phyloP scores from a whole-genome alignment of 2,888 invertebrate species.

The Rotaria magnacalcarata region DNA sequence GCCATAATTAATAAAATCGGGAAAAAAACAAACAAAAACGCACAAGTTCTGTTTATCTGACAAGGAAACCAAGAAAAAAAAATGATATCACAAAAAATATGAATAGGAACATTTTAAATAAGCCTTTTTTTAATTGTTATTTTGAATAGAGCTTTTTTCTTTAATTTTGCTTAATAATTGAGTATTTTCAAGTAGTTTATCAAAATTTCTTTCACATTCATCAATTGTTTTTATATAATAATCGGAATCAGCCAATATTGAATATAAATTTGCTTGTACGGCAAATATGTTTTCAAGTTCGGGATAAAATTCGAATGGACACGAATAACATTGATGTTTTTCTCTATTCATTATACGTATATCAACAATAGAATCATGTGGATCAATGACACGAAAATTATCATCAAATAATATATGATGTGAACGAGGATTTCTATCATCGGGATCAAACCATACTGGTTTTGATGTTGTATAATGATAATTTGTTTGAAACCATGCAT shows the following conservation, averaged over 20 bases:
- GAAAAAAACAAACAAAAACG: neutral
- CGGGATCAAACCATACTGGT: constrained; percentile 55
- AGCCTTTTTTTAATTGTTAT: neutral
- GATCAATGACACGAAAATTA: constrained; percentile 54
- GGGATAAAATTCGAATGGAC: neutral
- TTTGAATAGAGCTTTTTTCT: neutral
- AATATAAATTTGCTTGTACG: constrained; percentile 12
- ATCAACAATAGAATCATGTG: constrained; percentile 56
- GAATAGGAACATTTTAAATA: no score
- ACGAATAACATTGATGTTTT: neutral
- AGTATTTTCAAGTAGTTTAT: neutral
- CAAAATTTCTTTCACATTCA: constrained; percentile 7
- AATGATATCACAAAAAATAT: neutral
- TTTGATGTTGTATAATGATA: constrained; percentile 54
- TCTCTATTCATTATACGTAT: constrained; percentile 51
- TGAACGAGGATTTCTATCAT: constrained; percentile 49
- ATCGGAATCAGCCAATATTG: neutral
- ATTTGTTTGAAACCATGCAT: constrained; percentile 53
- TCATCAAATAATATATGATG: constrained; percentile 59
- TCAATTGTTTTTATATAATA: neutral
- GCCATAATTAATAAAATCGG: neutral
- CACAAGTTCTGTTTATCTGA: neutral
- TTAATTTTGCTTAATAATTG: neutral
- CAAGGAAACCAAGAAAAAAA: neutral
- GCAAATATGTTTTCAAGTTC: constrained; percentile 16